These are phyloP conservation scores for Sinhomidia bicolor DNA, from an alignment of 2,888 invertebrate species.

Conservation along the genomic window DNA sequence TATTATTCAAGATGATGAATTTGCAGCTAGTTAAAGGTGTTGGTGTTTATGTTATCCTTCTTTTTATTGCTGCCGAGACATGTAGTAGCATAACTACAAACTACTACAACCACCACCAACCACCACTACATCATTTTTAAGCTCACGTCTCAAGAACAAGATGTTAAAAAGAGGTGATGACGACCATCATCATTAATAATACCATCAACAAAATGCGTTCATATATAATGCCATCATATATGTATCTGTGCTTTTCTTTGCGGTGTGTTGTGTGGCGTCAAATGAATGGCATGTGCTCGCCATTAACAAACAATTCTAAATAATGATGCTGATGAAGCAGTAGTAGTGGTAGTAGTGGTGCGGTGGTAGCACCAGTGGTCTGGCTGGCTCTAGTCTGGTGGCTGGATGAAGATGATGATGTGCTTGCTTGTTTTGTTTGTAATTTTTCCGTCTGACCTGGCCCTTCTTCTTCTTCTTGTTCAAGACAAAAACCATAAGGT, in stretches of 20 bases:
- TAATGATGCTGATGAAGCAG: neutral
- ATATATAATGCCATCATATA: neutral
- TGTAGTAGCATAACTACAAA: neutral
- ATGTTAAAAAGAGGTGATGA: neutral
- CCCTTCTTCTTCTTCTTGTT: neutral
- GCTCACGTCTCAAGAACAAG: neutral
- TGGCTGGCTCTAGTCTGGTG: neutral
- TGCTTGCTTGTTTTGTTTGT: neutral
- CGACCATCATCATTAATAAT: neutral
- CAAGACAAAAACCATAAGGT: conserved; percentile 15
- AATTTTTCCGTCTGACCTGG: neutral
- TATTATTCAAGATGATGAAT: neutral
- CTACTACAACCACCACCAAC: too few species aligned
- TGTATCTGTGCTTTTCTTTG: conserved; percentile 3
- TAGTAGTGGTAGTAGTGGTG: neutral
- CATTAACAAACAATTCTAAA: neutral
- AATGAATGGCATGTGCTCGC: conserved; percentile 55
- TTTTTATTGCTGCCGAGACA: conserved; percentile 27
- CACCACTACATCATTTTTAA: neutral
- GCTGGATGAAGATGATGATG: neutral
- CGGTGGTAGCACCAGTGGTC: neutral
- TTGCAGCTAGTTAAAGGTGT: conserved; percentile 9
- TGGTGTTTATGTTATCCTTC: conserved; percentile 12
- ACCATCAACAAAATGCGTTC: neutral
- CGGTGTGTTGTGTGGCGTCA: conserved; percentile 60